Evolutionary conservation across 2,797 vertebrate species (phyloP).

Genomic region (Schizothorax lantsangensis): DNA sequence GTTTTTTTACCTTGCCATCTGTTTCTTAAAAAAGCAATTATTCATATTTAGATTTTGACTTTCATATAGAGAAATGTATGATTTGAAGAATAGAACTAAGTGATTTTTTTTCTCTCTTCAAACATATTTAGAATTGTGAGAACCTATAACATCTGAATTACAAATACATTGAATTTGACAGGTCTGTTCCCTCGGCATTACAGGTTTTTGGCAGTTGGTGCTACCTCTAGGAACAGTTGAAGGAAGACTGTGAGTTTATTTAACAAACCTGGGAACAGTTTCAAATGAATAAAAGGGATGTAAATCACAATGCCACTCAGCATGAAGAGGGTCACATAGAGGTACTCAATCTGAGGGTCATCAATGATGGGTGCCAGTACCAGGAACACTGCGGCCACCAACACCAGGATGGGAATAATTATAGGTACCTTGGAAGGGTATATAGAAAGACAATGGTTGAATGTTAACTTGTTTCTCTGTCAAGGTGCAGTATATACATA

Average conservation of each 20-base stretch:
- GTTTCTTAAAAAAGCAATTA: neutral
- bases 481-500: neutral
- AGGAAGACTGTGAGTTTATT: constrained; percentile 81
- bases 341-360: constrained; percentile 84
- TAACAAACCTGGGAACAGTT: constrained; percentile 77
- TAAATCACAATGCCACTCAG: constrained; percentile 85
- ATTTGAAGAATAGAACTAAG: neutral
- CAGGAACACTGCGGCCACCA: constrained; percentile 83
- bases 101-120: neutral
- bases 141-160: neutral
- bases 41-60: neutral
- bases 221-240: constrained; percentile 88
- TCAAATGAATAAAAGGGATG: constrained; percentile 85
- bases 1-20: neutral
- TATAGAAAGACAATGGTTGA: constrained; percentile 26
- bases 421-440: constrained; percentile 82
- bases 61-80: neutral
- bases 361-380: constrained; percentile 87
- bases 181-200: constrained; percentile 47
- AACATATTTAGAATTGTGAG: neutral
- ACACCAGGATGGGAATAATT: constrained; percentile 81
- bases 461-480: constrained; percentile 18
- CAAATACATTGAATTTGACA: neutral
- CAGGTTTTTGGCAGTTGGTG: constrained; percentile 79
- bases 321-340: constrained; percentile 85